These are phyloP conservation scores for Pammene fasciana DNA, from an alignment of 2,888 invertebrate species.

Conservation along the genomic window DNA sequence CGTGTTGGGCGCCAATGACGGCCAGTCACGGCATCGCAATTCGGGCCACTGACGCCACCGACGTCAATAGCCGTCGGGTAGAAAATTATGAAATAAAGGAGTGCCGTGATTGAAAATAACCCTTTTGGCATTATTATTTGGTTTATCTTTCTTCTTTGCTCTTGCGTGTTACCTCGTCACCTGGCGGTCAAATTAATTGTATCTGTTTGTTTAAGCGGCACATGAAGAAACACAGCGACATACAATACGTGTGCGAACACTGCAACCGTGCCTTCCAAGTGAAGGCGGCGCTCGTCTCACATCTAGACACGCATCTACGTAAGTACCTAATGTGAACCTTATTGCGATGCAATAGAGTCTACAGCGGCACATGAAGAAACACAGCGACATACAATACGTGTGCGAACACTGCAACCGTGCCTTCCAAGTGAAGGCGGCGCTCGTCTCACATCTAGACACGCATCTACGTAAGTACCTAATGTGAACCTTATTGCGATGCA, in stretches of 20 bases:
- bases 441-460: conserved; percentile 66
- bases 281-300: conserved; percentile 60
- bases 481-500: not conserved
- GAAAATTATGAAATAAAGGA: too few relatives aligned
- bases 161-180: too few relatives aligned
- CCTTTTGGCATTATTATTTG: too few relatives aligned
- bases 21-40: too few relatives aligned
- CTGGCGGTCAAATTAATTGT: not conserved
- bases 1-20: too few relatives aligned
- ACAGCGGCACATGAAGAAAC: conserved; percentile 66
- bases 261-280: conserved; percentile 64
- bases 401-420: conserved; percentile 67
- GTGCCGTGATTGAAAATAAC: too few relatives aligned
- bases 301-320: conserved; percentile 70
- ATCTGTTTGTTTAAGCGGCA: conserved; percentile 60
- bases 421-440: conserved; percentile 61
- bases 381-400: conserved; percentile 55
- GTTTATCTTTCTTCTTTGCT: too few relatives aligned
- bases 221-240: conserved; percentile 55
- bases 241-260: conserved; percentile 63
- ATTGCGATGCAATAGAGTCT: not conserved
- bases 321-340: not conserved
- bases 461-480: conserved; percentile 57
- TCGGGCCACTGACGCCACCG: too few relatives aligned
- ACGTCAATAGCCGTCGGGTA: too few relatives aligned